These are phyloP conservation scores for Rhinophrynus dorsalis DNA, from an alignment of 2,797 vertebrate species.

Conservation along the genomic window DNA sequence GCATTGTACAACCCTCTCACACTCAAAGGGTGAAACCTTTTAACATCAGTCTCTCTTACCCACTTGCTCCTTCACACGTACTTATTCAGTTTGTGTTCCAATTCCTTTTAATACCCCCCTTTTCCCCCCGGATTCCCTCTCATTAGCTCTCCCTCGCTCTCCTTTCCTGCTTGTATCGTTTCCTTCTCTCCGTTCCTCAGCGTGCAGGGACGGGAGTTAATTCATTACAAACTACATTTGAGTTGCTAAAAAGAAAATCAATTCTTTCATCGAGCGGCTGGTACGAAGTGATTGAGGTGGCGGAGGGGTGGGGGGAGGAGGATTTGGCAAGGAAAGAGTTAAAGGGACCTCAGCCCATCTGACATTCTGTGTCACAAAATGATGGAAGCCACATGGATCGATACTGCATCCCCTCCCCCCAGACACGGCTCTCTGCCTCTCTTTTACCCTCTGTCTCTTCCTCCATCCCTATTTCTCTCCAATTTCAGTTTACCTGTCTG, in stretches of 20 bases:
- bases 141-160: conserved; percentile 44
- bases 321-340: conserved; percentile 52
- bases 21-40: no score
- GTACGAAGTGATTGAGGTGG: conserved; percentile 46
- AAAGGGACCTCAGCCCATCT: conserved; percentile 51
- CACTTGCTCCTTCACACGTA: no score
- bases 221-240: conserved; percentile 51
- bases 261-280: conserved; percentile 48
- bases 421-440: conserved; percentile 28
- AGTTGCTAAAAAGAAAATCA: conserved; percentile 51
- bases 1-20: no score
- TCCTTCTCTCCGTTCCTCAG: conserved; percentile 39
- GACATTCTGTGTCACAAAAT: conserved; percentile 42
- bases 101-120: neutral
- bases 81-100: no score
- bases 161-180: conserved; percentile 24
- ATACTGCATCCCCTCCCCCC: conserved; percentile 38
- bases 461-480: conserved; percentile 40
- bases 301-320: conserved; percentile 18
- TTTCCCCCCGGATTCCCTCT: conserved; percentile 10
- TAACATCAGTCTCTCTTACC: no score
- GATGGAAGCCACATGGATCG: conserved; percentile 48
- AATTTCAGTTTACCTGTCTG: conserved; percentile 55
- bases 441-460: conserved; percentile 41
- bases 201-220: conserved; percentile 48